phyloP scores from a whole-genome alignment of 1,140 invertebrate genomes.

The Cotesia chilonis region DNA sequence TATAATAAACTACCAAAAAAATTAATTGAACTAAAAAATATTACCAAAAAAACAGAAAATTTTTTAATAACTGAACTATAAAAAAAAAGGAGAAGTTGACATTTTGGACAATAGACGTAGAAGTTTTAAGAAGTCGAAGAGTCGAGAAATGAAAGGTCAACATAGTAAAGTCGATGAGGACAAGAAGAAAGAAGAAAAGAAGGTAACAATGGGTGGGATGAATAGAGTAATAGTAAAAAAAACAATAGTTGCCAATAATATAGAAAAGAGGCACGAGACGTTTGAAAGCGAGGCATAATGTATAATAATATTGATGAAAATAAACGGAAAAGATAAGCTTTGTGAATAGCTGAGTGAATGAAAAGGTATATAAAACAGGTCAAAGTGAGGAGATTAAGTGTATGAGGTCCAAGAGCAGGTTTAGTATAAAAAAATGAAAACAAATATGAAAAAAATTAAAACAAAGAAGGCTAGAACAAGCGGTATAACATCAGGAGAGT shows the following conservation, averaged over 20 bases:
- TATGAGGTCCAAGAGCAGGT: conserved; percentile 5
- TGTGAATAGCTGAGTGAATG: conserved; percentile 20
- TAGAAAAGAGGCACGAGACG: conserved; percentile 23
- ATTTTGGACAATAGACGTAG: background rate
- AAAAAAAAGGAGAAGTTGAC: background rate
- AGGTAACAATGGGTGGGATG: background rate
- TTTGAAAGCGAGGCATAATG: background rate
- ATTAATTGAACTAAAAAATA: background rate
- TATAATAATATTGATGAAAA: conserved; percentile 27
- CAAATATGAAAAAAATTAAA: conserved; percentile 2
- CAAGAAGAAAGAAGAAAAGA: background rate
- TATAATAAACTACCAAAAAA: no score
- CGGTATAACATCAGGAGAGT: conserved; percentile 32
- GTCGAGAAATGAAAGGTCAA: conserved; percentile 5
- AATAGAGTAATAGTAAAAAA: conserved; percentile 17
- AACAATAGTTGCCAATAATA: conserved; percentile 31
- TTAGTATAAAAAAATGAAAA: conserved; percentile 33
- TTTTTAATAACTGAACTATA: background rate
- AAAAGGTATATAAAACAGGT: conserved; percentile 27
- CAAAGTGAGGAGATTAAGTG: conserved; percentile 34
- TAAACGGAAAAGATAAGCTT: conserved; percentile 25
- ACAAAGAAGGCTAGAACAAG: conserved; percentile 13
- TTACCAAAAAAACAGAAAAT: background rate
- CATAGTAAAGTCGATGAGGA: conserved; percentile 21
- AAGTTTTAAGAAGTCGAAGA: background rate